Evolutionary conservation across 2,888 invertebrate species (phyloP), one percentile per base, ranked within the genome.

Genomic region (Yponomeuta malinellus): DNA sequence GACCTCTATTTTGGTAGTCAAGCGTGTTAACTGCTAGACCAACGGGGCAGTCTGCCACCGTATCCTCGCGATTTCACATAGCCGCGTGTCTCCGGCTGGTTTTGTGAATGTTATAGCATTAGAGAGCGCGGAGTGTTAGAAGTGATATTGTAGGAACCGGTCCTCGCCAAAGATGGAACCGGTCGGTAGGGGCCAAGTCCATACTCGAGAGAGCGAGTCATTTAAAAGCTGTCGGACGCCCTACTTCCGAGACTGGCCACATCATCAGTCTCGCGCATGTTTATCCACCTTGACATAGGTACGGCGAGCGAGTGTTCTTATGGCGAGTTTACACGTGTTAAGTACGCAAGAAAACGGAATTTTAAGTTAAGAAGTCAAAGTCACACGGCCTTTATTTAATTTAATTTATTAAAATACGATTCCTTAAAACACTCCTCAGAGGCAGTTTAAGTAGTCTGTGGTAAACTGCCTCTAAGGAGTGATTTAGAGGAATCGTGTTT

Each of bases 81-180:
- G 6, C 29, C 29, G 65, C 65, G 31, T 31, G 33, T 37, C 43
- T 3, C 15, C 31, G 10, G 37, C 66, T 37, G 10, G 33, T 67
- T 67, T 43, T n/a, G 67, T 15, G 15, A 67, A 37, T 43, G 33
- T 67, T 67, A 67, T 10, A n/a, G 67, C 67, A 75, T 78, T 79
- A 81, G 79, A 82, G 81, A 83, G 79, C 83, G 37, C 10, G 29
- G 10, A 63, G 70, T 70, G 64, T 81, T 81, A 84, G 79, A 83
- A 80, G 75, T 75, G 81, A 78, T 78, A 81, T 81, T 78, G 78
- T 78, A 74, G 65, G 83, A 90, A 90, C 91, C 91, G 90, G 91
- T 90, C 83, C 81, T 78, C 77, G 74, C 84, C 90, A 86, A 89
- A 90, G 86, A 90, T 86, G 90, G 90, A 87, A 86, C 89, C 85